Percentiles rank a stretch among this genome's conserved stretches.
phyloP scores from a whole-genome alignment of 2,113 vertebrate genomes.

The Synodontis membranacea region DNA sequence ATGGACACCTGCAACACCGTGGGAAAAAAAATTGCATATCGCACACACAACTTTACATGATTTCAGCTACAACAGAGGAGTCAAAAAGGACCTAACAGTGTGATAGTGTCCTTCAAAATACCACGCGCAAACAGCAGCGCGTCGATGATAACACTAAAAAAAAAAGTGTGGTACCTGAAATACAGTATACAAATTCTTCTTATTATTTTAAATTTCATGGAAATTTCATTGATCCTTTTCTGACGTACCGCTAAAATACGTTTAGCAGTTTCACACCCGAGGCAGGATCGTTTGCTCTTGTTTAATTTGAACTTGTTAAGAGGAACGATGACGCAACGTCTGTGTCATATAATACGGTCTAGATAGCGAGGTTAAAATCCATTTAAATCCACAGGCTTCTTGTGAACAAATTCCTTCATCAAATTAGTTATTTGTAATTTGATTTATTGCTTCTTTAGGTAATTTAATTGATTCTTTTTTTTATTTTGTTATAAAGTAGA shows the following conservation, averaged over 20 bases:
- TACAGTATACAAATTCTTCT: no score
- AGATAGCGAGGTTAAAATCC: neutral
- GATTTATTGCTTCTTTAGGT: neutral
- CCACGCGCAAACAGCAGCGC: neutral
- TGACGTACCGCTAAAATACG: neutral
- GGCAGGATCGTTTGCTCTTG: no score
- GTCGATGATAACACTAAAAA: neutral
- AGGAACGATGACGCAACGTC: neutral
- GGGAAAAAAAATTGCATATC: neutral
- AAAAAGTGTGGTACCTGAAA: no score
- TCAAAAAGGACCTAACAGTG: neutral
- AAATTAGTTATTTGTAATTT: neutral
- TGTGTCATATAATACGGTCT: no score
- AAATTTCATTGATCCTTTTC: neutral
- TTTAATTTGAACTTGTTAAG: neutral
- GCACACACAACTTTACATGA: constrained; percentile 6
- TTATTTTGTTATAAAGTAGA: neutral
- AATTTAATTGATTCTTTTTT: no score
- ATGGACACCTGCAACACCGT: neutral
- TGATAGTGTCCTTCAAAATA: constrained; percentile 7
- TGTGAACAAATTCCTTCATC: neutral
- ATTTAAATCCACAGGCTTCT: neutral
- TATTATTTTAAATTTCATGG: neutral
- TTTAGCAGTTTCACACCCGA: neutral
- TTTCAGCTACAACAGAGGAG: neutral